A percentile compares a stretch with the other conserved stretches of the same genome.
phyloP scores from a whole-genome alignment of 2,888 invertebrate genomes.

The Gisinianus flammeolus region DNA sequence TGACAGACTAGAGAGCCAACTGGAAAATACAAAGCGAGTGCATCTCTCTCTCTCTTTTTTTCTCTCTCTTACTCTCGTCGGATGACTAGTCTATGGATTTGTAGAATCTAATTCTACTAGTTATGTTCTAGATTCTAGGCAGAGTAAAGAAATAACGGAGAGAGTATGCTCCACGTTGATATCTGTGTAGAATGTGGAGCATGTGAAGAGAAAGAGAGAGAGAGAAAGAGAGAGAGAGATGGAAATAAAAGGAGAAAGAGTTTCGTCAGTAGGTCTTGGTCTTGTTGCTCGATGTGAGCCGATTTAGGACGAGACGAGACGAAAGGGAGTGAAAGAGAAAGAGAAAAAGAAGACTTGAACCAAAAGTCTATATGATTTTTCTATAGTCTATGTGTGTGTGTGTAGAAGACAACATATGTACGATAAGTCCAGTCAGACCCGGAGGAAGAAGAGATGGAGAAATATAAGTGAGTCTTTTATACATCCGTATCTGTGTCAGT shows the following conservation, averaged over 20 bases:
- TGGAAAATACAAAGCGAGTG: background rate
- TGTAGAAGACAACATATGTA: no score
- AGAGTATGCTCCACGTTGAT: background rate
- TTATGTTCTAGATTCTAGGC: background rate
- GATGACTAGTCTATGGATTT: background rate
- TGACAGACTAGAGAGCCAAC: background rate
- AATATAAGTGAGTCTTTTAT: background rate
- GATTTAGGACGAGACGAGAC: slow-evolving; percentile 27
- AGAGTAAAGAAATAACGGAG: background rate
- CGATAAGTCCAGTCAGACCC: no score
- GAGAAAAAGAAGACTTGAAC: slow-evolving; percentile 11
- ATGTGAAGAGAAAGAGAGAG: background rate
- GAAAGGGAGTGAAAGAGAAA: background rate
- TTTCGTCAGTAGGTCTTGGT: background rate
- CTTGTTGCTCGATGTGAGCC: slow-evolving; percentile 23
- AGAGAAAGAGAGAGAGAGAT: background rate
- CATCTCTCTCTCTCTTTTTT: background rate
- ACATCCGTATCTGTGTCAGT: background rate
- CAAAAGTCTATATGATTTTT: background rate
- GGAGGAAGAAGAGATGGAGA: background rate
- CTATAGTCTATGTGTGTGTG: no score
- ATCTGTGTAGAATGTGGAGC: background rate
- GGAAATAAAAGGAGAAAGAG: background rate
- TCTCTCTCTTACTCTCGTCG: no score
- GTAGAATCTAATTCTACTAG: background rate